Evolutionary conservation across 2,113 vertebrate genomes (phyloP), one percentile per base, ranked within the genome.

Genomic region (Sorex araneus): DNA sequence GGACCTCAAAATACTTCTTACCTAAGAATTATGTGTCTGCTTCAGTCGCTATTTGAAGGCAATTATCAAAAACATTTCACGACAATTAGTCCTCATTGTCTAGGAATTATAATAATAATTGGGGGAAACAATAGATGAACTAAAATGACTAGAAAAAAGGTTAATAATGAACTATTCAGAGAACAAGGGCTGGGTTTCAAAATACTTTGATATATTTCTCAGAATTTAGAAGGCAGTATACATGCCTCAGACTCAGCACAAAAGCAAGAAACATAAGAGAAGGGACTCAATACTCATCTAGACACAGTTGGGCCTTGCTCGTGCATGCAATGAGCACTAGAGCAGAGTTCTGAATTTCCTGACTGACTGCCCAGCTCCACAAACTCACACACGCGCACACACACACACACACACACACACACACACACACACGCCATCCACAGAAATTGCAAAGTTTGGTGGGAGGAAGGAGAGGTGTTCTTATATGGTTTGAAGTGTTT

Each of bases 1-100:
- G 57, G 28, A 79, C 60, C n/a, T 89, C 27, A 69, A 79, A 94
- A 32, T 19, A 7, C 15, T 74, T 89, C 78, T 71, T 45, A 89
- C 15, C 27, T 81, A 13, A 8, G 12, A 84, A 84, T 23, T 76
- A 47, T 25, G 18, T 36, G 30, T 76, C 63, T 70, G 34, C 36
- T 63, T 9, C 91, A 40, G 4, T 27, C 47, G 34, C 34, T 89
- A 92, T 43, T 16, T 64, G 6, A 4, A 10, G 32, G 11, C 27
- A 78, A 47, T 23, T 75, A 19, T 18, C 45, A 28, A 43, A 66
- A 91, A 91, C 34, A 83, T 75, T 78, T 75, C 67, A 81, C 84
- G 63, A 43, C 8, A 66, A 71, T 75, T 76, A 71, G 69, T 63
- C 9, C 19, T 23, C 77, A 25, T 15, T 94, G 36, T 40, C 50